phyloP scores from a whole-genome alignment of 2,888 invertebrate species.

The Spialia ferax region DNA sequence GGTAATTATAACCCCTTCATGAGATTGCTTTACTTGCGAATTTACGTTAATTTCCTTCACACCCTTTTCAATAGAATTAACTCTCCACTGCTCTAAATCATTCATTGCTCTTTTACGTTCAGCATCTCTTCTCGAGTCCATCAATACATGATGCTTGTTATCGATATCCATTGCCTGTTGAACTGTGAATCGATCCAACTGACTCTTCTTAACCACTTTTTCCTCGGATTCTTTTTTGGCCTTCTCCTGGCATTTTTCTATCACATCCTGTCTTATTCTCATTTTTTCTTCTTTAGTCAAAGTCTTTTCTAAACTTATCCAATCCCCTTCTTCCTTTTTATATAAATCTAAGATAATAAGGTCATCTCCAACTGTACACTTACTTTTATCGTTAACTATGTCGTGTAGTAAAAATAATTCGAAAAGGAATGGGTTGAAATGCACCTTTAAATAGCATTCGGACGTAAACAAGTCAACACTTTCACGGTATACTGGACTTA shows the following conservation, averaged over 20 bases:
- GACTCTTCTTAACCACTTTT: conserved; percentile 78
- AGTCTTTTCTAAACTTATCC: conserved; percentile 86
- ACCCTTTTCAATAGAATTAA: conserved; percentile 32
- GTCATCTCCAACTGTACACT: conserved; percentile 88
- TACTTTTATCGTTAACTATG: conserved; percentile 88
- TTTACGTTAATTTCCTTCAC: conserved; percentile 1
- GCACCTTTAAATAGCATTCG: conserved; percentile 90
- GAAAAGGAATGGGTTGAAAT: conserved; percentile 91
- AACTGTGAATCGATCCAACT: conserved; percentile 85
- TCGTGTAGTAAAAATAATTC: conserved; percentile 90
- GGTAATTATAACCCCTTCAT: conserved; percentile 55
- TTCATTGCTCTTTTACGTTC: conserved; percentile 89
- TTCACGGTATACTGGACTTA: conserved; percentile 87
- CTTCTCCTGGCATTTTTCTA: conserved; percentile 85
- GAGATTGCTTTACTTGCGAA: conserved; percentile 49
- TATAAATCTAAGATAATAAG: conserved; percentile 89
- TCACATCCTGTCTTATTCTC: conserved; percentile 83
- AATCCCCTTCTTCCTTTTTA: conserved; percentile 85
- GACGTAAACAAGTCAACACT: conserved; percentile 91
- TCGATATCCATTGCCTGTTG: conserved; percentile 82
- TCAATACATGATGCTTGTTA: conserved; percentile 83
- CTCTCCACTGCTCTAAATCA: conserved; percentile 88
- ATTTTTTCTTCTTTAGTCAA: conserved; percentile 86
- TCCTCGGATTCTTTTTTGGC: conserved; percentile 85
- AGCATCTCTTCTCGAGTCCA: conserved; percentile 87